Percentiles rank a stretch among this genome's conserved stretches.
phyloP scores from a whole-genome alignment of 2,113 vertebrate species.

The Nycticorax nycticorax region DNA sequence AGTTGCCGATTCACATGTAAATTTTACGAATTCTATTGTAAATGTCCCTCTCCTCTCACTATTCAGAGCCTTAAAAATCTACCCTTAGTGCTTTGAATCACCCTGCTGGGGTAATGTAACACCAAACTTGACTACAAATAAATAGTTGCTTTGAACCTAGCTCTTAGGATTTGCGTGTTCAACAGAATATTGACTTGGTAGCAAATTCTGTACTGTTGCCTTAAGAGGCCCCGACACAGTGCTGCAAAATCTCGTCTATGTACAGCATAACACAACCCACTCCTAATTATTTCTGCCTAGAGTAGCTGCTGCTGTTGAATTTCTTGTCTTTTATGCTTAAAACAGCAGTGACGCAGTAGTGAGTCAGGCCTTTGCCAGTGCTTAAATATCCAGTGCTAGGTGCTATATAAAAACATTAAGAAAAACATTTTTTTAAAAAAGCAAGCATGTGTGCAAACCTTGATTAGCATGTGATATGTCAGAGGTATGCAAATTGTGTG shows the following conservation, averaged over 20 bases:
- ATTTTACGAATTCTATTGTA: not conserved
- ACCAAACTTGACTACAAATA: not conserved
- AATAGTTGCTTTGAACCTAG: not conserved
- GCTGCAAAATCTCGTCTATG: not conserved
- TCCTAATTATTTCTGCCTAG: conserved; percentile 52
- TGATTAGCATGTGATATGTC: not conserved
- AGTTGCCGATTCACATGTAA: not conserved
- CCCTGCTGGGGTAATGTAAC: not conserved
- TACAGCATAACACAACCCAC: conserved; percentile 7
- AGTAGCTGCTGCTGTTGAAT: conserved; percentile 28
- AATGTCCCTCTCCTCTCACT: not conserved
- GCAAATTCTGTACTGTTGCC: not conserved
- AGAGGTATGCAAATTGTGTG: not conserved
- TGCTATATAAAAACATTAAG: not conserved
- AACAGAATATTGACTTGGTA: not conserved
- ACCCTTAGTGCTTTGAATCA: not conserved
- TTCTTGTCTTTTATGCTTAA: conserved; percentile 34
- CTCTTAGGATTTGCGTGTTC: not conserved
- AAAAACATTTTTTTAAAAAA: not conserved
- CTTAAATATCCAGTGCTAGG: not conserved
- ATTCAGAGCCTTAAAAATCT: not conserved
- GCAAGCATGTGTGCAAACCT: not conserved
- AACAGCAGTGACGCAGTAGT: conserved; percentile 31
- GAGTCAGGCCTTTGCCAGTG: conserved; percentile 31
- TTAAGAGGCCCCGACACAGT: not conserved